phyloP scores from a whole-genome alignment of 2,113 vertebrate species.

The Pandion haliaetus region DNA sequence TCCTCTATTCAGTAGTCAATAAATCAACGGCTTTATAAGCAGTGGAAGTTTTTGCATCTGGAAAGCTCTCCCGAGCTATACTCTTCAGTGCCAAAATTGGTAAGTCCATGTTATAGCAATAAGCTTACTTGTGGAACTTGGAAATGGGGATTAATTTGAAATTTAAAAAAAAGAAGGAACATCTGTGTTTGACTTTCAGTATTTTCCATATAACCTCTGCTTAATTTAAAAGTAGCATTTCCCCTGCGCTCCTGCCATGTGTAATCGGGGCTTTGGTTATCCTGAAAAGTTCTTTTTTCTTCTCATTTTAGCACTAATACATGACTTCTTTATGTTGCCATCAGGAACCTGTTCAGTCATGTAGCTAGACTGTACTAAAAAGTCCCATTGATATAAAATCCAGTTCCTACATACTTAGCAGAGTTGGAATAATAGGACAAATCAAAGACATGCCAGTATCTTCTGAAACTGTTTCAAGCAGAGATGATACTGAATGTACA shows the following conservation, averaged over 20 bases:
- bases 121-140: background rate
- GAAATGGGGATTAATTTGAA: background rate
- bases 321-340: background rate
- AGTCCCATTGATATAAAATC: background rate
- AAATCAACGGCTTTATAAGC: background rate
- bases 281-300: background rate
- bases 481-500: background rate
- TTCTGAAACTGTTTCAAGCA: background rate
- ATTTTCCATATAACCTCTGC: background rate
- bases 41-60: background rate
- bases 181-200: background rate
- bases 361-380: background rate
- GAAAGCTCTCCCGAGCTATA: background rate
- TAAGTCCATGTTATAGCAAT: background rate
- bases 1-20: background rate
- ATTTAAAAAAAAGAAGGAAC: background rate
- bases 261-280: background rate
- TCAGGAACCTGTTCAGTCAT: background rate
- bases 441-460: background rate
- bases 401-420: background rate
- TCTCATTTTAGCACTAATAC: background rate
- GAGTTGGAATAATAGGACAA: background rate
- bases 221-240: background rate
- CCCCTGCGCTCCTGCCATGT: background rate
- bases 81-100: constrained; percentile 1